Conservation (phyloP, 2,888 invertebrate species). For the Noctuana brunneofusca region DNA sequence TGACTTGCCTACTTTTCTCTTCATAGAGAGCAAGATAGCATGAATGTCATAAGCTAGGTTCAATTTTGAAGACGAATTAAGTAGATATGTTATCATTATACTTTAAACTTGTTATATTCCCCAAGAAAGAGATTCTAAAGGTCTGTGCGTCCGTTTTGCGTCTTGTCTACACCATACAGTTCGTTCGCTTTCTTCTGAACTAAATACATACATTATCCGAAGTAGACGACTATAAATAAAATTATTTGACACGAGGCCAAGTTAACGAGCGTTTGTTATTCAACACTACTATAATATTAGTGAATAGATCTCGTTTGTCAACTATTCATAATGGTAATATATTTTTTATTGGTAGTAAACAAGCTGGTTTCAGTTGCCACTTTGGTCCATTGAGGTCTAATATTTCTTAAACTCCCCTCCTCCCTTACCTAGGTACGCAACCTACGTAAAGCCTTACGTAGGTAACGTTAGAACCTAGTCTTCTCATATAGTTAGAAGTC, state of each 20-base stretch:
- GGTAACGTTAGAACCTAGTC: no score
- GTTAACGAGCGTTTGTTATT: constrained; percentile 35
- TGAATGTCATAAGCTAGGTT: neutral
- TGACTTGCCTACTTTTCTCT: constrained; percentile 36
- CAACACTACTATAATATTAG: constrained; percentile 31
- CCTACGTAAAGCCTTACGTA: no score
- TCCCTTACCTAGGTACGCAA: no score
- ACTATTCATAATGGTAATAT: constrained; percentile 18
- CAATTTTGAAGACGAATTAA: neutral
- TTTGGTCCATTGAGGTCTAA: neutral
- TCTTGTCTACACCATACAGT: neutral
- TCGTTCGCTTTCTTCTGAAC: constrained; percentile 22
- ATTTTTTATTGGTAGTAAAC: constrained; percentile 6
- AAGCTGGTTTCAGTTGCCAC: constrained; percentile 12
- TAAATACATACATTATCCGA: constrained; percentile 15
- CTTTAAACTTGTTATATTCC: neutral
- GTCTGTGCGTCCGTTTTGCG: no score
- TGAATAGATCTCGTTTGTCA: constrained; percentile 20
- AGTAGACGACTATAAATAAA: constrained; percentile 38
- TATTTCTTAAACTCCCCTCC: no score
- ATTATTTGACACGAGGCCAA: constrained; percentile 42
- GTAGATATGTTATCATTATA: neutral
- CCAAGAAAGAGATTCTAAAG: neutral
- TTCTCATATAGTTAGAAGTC: no score
- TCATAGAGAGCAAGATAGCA: constrained; percentile 6